Conservation (phyloP, 35 echinoderm and acorn worm genomes). For the Ptychodera flava region DNA sequence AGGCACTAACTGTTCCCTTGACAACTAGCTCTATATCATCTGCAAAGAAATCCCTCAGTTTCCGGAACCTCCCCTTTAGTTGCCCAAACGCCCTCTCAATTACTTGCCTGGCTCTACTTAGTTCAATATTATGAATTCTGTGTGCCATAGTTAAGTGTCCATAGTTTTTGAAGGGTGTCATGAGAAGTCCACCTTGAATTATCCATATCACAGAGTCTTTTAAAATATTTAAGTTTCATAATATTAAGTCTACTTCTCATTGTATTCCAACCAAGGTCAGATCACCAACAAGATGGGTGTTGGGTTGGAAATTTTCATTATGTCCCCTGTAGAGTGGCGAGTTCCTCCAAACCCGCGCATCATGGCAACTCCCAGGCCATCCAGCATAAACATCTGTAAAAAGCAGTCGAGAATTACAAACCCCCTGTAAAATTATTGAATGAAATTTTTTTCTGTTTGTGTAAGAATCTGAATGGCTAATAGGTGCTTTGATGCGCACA, state of each 20-base stretch:
- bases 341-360: slow-evolving; percentile 30
- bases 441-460: slow-evolving; percentile 20
- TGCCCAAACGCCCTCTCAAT: slow-evolving; percentile 36
- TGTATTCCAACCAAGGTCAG: slow-evolving; percentile 12
- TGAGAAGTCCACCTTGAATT: no score
- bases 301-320: slow-evolving; percentile 10
- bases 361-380: slow-evolving; percentile 30
- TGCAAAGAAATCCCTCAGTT: slow-evolving; percentile 1
- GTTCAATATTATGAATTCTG: slow-evolving; percentile 27
- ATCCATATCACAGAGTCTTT: no score
- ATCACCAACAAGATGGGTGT: slow-evolving; percentile 31
- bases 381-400: slow-evolving; percentile 34
- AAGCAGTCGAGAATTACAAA: slow-evolving; percentile 10
- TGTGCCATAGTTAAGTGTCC: slow-evolving; percentile 13
- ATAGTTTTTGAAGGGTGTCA: slow-evolving; percentile 31
- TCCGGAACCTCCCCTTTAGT: slow-evolving; percentile 27
- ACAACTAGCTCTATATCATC: slow-evolving; percentile 15
- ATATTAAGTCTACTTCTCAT: no score
- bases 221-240: no score
- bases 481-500: slow-evolving; percentile 18
- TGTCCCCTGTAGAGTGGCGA: not conserved
- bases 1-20: slow-evolving; percentile 5
- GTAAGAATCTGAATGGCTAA: slow-evolving; percentile 3
- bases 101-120: slow-evolving; percentile 24
- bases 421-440: slow-evolving; percentile 14